A percentile compares a stretch with the other conserved stretches of the same genome.
These are phyloP conservation scores for Leptonema lineaticorne DNA, from an alignment of 1,140 invertebrate genomes.

Conservation along the genomic window DNA sequence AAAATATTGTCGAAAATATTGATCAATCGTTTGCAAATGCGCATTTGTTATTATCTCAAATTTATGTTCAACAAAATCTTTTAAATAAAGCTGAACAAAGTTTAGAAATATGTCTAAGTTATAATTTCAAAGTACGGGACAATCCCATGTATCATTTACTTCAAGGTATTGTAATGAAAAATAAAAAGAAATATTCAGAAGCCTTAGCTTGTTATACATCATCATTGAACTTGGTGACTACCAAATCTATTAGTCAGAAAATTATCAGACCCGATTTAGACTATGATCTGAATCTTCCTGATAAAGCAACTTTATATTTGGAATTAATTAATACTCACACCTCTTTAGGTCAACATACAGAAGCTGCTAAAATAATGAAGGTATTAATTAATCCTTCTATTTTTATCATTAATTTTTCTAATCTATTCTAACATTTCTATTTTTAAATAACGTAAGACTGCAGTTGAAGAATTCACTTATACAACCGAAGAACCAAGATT, in stretches of 20 bases:
- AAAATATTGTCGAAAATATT: slow-evolving; percentile 70
- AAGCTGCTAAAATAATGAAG: slow-evolving; percentile 78
- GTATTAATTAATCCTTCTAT: slow-evolving; percentile 36
- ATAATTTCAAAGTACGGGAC: slow-evolving; percentile 89
- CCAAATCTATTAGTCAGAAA: slow-evolving; percentile 35
- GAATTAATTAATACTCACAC: slow-evolving; percentile 83
- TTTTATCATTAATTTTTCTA: slow-evolving; percentile 1
- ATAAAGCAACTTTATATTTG: slow-evolving; percentile 83
- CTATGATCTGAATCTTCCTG: slow-evolving; percentile 66
- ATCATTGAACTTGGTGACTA: slow-evolving; percentile 62
- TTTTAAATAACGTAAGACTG: slow-evolving; percentile 66
- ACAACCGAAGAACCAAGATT: slow-evolving; percentile 84
- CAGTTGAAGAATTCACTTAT: slow-evolving; percentile 72
- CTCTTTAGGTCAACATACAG: slow-evolving; percentile 68
- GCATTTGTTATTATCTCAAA: slow-evolving; percentile 86
- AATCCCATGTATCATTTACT: slow-evolving; percentile 89
- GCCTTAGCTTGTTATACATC: slow-evolving; percentile 74
- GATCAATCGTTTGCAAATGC: slow-evolving; percentile 79
- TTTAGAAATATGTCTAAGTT: slow-evolving; percentile 84
- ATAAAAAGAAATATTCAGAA: slow-evolving; percentile 70
- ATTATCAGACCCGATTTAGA: slow-evolving; percentile 41
- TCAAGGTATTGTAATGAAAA: slow-evolving; percentile 78
- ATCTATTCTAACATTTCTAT: background rate
- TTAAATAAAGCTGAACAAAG: slow-evolving; percentile 79
- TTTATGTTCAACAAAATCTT: slow-evolving; percentile 72